Evolutionary conservation across 2,113 vertebrate genomes (phyloP).

Genomic region (Carettochelys insculpta): DNA sequence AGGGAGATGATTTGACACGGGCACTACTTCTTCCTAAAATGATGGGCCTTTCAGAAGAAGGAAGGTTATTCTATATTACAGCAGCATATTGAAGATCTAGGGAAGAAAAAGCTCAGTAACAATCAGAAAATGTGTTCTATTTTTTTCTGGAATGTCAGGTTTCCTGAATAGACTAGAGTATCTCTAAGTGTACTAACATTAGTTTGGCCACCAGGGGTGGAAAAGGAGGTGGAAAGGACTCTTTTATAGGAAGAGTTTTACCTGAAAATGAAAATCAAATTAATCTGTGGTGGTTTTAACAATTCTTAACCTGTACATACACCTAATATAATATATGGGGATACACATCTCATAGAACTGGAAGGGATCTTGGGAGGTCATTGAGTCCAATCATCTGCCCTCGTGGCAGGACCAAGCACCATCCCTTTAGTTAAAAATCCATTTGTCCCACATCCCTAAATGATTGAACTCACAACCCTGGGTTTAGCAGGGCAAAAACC

Average conservation of each 20-base stretch:
- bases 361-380: no score
- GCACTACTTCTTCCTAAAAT: not conserved
- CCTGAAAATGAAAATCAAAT: rapidly evolving
- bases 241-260: not conserved
- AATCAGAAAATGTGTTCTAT: not conserved
- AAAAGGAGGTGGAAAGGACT: rapidly evolving
- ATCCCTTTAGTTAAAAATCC: no score
- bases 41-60: not conserved
- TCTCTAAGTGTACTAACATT: not conserved
- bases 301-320: not conserved
- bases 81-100: not conserved
- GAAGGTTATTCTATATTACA: not conserved
- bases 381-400: no score
- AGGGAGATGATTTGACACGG: not conserved
- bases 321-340: no score
- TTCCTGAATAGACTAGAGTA: not conserved
- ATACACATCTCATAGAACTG: no score
- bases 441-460: no score
- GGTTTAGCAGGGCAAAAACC: no score
- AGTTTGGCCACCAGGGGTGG: not conserved
- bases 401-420: no score
- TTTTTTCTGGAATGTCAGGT: not conserved
- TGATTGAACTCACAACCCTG: no score
- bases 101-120: not conserved
- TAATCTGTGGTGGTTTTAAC: not conserved